A percentile compares a stretch with the other conserved stretches of the same genome.
These are phyloP conservation scores for Allolobophora icterica DNA, from an alignment of 2,888 invertebrate genomes.

Conservation along the genomic window DNA sequence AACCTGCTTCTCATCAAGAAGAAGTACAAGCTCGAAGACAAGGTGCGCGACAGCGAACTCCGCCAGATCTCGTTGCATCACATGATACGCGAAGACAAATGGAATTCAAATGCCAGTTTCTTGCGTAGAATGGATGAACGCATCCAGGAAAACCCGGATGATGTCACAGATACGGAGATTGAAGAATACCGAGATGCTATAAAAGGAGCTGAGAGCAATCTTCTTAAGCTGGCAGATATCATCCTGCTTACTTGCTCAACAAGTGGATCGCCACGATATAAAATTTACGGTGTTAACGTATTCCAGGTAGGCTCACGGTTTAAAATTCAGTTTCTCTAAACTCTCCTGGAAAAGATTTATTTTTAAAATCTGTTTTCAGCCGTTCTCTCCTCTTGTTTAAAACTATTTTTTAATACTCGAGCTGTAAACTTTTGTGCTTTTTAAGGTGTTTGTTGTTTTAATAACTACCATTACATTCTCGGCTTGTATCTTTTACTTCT, in stretches of 20 bases:
- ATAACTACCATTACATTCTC: too few species aligned
- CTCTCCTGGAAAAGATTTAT: neutral
- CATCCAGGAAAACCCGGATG: neutral
- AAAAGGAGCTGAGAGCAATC: neutral
- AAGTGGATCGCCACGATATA: conserved; percentile 25
- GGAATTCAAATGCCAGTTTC: neutral
- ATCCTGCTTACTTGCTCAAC: conserved; percentile 31
- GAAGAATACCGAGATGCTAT: neutral
- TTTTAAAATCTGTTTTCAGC: neutral
- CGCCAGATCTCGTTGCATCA: conserved; percentile 42
- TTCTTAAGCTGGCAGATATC: conserved; percentile 25
- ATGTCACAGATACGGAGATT: neutral
- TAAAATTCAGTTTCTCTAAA: neutral
- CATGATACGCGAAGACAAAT: conserved; percentile 41
- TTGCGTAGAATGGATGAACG: conserved; percentile 9
- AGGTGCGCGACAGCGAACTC: conserved; percentile 20
- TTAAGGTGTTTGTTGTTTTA: neutral
- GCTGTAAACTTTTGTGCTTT: neutral
- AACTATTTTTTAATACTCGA: neutral
- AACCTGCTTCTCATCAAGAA: neutral
- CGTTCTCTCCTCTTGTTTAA: neutral
- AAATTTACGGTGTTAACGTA: neutral
- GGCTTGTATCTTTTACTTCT: too few species aligned
- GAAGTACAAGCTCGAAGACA: conserved; percentile 29
- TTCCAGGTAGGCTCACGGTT: neutral